phyloP scores from a whole-genome alignment of 2,113 vertebrate genomes.

The Galbula dea region DNA sequence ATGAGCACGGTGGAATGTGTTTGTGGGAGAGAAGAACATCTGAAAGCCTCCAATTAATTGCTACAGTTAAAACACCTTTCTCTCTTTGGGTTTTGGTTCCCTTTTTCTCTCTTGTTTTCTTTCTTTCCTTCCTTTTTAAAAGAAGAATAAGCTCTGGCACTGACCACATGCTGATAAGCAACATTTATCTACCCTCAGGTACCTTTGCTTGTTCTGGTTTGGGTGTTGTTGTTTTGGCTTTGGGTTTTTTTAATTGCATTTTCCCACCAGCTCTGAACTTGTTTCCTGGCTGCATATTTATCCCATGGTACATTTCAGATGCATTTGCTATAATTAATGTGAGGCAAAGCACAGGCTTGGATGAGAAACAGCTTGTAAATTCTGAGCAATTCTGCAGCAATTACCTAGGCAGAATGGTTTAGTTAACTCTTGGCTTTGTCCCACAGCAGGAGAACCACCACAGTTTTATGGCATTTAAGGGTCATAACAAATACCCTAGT shows the following conservation, averaged over 20 bases:
- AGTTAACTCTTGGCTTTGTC: neutral
- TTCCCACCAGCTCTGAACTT: constrained; percentile 23
- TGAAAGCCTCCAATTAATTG: neutral
- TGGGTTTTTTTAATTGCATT: constrained; percentile 15
- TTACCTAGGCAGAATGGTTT: constrained; percentile 1
- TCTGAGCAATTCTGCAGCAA: constrained; percentile 14
- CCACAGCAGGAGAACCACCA: neutral
- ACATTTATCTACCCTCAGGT: neutral
- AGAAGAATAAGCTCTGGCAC: neutral
- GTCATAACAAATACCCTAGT: neutral
- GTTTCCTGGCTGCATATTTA: constrained; percentile 21
- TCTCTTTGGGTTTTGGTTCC: too few species aligned
- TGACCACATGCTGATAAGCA: neutral
- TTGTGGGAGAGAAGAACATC: neutral
- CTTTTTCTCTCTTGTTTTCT: neutral
- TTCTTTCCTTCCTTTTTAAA: neutral
- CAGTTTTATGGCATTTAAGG: neutral
- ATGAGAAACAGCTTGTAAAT: constrained; percentile 18
- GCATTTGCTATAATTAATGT: constrained; percentile 17
- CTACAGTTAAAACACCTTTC: neutral
- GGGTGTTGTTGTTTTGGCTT: neutral
- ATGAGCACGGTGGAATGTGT: neutral
- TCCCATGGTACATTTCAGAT: constrained; percentile 42
- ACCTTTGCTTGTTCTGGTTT: neutral
- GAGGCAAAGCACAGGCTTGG: neutral